A percentile compares a stretch with the other conserved stretches of the same genome.
phyloP scores from a whole-genome alignment of 1,140 invertebrate species.

The Pogonomyrmex barbatus region DNA sequence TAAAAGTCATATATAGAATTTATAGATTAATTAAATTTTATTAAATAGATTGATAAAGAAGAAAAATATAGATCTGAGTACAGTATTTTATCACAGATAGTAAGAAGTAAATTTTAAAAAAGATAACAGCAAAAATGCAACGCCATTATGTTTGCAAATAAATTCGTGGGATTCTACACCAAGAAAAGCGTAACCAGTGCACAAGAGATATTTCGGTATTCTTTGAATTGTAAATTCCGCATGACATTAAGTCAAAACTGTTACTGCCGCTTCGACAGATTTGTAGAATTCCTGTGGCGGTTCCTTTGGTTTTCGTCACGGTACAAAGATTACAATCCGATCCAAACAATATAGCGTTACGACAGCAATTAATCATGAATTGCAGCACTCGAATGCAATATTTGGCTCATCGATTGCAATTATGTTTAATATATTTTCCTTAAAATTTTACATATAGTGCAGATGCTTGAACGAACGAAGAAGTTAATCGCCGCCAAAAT shows the following conservation, averaged over 20 bases:
- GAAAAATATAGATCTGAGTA: neutral
- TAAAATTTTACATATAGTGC: neutral
- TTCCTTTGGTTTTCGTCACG: slow-evolving; percentile 3
- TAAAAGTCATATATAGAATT: neutral
- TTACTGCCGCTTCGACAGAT: neutral
- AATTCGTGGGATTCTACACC: neutral
- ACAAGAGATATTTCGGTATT: neutral
- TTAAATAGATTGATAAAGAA: neutral
- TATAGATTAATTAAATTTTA: neutral
- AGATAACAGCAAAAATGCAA: neutral
- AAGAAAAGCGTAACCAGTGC: neutral
- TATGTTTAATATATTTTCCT: neutral
- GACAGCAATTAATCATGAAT: slow-evolving; percentile 1
- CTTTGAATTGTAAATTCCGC: slow-evolving; percentile 32
- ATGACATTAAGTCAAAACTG: neutral
- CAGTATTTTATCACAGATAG: neutral
- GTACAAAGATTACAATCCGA: slow-evolving; percentile 10
- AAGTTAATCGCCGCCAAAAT: neutral
- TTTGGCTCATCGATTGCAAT: neutral
- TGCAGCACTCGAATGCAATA: neutral
- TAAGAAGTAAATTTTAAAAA: neutral
- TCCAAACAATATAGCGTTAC: neutral
- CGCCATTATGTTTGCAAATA: neutral
- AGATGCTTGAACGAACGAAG: neutral
- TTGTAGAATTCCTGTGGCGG: neutral